A percentile compares a stretch with the other conserved stretches of the same genome.
These are phyloP conservation scores for Ia io DNA, from an alignment of 2,113 vertebrate genomes.

Conservation along the genomic window DNA sequence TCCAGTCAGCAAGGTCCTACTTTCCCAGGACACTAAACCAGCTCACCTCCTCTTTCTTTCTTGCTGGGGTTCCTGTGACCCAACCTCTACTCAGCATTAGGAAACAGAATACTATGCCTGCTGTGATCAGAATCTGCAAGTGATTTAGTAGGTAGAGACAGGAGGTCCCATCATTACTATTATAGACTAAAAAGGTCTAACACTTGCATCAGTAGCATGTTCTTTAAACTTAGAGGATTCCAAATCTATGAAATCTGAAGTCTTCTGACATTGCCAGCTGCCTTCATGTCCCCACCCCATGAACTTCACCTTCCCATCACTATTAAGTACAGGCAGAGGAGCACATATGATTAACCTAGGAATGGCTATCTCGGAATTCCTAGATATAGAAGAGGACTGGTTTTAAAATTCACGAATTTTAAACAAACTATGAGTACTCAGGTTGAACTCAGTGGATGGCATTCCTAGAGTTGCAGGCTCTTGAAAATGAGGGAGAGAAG, in stretches of 20 bases:
- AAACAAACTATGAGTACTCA: not conserved
- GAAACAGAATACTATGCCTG: not conserved
- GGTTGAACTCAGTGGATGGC: not conserved
- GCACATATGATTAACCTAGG: not conserved
- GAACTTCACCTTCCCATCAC: not conserved
- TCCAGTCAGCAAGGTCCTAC: not conserved
- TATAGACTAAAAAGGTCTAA: not conserved
- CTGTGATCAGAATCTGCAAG: not conserved
- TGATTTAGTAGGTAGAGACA: not conserved
- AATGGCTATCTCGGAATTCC: not conserved
- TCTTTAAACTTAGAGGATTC: not conserved
- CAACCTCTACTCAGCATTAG: not conserved
- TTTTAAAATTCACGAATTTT: not conserved
- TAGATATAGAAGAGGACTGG: not conserved
- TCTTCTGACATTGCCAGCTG: not conserved
- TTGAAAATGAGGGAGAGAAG: not conserved
- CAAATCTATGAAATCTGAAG: not conserved
- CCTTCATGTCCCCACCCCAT: not conserved
- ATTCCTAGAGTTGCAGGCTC: not conserved
- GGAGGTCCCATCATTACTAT: not conserved
- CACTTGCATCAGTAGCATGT: not conserved
- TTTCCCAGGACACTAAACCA: not conserved
- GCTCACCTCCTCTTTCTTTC: not conserved
- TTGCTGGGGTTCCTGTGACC: not conserved
- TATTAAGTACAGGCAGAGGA: not conserved